Percentiles rank a stretch among this genome's conserved stretches.
Conservation (phyloP, 2,797 vertebrate genomes). For the Trachurus trachurus region DNA sequence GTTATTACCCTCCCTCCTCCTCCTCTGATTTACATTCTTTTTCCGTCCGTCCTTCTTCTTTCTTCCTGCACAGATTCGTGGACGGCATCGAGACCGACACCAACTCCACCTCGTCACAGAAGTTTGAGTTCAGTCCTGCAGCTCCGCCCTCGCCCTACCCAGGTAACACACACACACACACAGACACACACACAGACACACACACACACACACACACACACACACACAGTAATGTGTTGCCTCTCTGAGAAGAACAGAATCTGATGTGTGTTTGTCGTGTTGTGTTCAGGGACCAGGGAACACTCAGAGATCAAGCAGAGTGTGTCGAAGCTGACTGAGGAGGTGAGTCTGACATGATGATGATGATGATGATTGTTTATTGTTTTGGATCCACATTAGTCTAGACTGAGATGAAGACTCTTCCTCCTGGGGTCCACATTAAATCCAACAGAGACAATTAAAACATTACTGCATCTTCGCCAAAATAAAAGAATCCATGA, state of each 20-base stretch:
- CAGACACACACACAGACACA: constrained; percentile 2
- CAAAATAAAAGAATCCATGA: too few relatives aligned
- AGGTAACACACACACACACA: constrained; percentile 54
- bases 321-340: constrained; percentile 76
- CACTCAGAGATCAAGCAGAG: constrained; percentile 80
- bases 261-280: constrained; percentile 30
- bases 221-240: not conserved
- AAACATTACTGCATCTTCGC: too few relatives aligned
- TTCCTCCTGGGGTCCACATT: too few relatives aligned
- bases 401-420: too few relatives aligned
- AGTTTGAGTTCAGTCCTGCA: constrained; percentile 86
- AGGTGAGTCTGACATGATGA: constrained; percentile 65
- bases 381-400: too few relatives aligned
- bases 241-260: not conserved
- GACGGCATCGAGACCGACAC: constrained; percentile 89
- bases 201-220: constrained; percentile 9
- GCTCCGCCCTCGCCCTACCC: constrained; percentile 67
- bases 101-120: constrained; percentile 78
- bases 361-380: too few relatives aligned
- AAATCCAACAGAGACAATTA: too few relatives aligned
- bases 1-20: constrained; percentile 5
- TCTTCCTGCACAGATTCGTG: constrained; percentile 81
- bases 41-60: not conserved
- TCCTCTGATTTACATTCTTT: constrained; percentile 12
- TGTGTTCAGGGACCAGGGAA: constrained; percentile 65